A percentile compares a stretch with the other conserved stretches of the same genome.
Evolutionary conservation across 2,113 vertebrate species (phyloP).

Genomic region (Rostratula benghalensis): DNA sequence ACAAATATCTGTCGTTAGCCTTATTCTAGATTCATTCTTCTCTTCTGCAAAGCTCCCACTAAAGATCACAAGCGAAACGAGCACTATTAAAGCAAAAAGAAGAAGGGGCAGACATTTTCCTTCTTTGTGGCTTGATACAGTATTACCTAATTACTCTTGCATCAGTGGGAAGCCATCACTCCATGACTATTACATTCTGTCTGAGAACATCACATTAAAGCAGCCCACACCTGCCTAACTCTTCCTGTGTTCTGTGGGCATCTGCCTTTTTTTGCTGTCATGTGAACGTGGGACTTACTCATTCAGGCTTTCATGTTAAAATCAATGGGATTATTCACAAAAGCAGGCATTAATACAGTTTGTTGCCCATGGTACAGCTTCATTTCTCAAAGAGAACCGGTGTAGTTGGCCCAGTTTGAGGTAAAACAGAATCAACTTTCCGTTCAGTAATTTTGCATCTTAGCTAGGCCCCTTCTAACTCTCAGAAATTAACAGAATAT

Average conservation of each 20-base stretch:
- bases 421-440: no score
- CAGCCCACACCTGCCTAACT: not conserved
- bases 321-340: not conserved
- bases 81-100: not conserved
- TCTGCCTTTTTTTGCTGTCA: not conserved
- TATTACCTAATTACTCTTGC: not conserved
- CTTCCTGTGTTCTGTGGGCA: not conserved
- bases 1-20: not conserved
- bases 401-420: not conserved
- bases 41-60: not conserved
- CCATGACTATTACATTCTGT: not conserved
- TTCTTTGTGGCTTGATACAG: not conserved
- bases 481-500: no score
- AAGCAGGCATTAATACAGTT: not conserved
- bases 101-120: not conserved
- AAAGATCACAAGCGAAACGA: not conserved
- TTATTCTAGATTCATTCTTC: not conserved
- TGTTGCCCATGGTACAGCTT: not conserved
- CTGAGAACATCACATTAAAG: not conserved
- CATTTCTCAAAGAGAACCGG: not conserved
- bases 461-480: no score
- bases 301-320: not conserved
- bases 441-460: no score
- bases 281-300: not conserved
- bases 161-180: not conserved